A percentile compares a stretch with the other conserved stretches of the same genome.
Evolutionary conservation across 35 echinoderm and acorn worm species (phyloP).

Genomic region (Lytechinus variegatus): DNA sequence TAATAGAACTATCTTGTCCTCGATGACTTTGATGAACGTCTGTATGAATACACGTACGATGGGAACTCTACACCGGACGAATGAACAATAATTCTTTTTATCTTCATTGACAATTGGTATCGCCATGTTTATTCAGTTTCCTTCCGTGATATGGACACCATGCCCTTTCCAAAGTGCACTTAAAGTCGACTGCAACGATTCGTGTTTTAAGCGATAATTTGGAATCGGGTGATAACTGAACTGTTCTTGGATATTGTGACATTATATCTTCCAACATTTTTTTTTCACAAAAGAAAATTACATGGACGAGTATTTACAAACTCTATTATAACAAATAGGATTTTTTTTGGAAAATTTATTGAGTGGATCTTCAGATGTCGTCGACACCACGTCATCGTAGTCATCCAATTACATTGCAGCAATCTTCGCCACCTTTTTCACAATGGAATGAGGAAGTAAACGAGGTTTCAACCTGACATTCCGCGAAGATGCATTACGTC

Average conservation of each 20-base stretch:
- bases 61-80: conserved; percentile 50
- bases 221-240: neutral
- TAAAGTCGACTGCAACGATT: neutral
- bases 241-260: neutral
- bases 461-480: neutral
- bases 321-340: neutral
- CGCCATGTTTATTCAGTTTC: neutral
- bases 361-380: neutral
- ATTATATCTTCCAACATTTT: neutral
- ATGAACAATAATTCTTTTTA: neutral
- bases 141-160: neutral
- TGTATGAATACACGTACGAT: conserved; percentile 71
- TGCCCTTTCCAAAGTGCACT: neutral
- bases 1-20: conserved; percentile 78
- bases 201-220: too few species aligned
- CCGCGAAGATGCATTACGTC: too few species aligned
- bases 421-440: neutral
- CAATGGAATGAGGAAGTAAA: neutral
- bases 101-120: neutral
- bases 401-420: neutral
- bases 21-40: conserved; percentile 71
- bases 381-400: neutral
- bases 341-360: neutral
- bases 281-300: neutral
- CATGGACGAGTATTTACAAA: neutral